These are phyloP conservation scores for Drosophila asahinai DNA, from an alignment of 1,140 invertebrate species.

Conservation along the genomic window DNA sequence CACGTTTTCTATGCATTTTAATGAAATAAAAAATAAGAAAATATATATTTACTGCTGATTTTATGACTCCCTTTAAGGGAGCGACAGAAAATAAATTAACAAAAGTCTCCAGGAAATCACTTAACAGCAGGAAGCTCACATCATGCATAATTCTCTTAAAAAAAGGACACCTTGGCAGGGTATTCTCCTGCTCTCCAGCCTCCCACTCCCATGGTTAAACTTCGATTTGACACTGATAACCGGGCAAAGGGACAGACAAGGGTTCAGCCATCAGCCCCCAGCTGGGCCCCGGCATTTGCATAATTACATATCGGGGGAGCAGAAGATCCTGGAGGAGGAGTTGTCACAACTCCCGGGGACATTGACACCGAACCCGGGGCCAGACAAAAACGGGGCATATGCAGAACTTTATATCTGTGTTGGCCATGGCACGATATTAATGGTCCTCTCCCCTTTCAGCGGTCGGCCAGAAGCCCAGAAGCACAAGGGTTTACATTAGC, in stretches of 20 bases:
- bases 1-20: neutral
- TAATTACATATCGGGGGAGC: conserved; percentile 56
- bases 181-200: conserved; percentile 12
- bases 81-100: neutral
- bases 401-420: conserved; percentile 55
- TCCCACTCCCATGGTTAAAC: conserved; percentile 38
- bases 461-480: neutral
- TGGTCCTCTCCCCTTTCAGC: conserved; percentile 57
- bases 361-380: conserved; percentile 38
- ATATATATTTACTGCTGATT: no score
- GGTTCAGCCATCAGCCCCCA: conserved; percentile 28
- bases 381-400: conserved; percentile 38
- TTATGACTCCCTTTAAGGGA: neutral
- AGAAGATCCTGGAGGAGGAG: conserved; percentile 1
- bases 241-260: conserved; percentile 42
- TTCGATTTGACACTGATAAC: conserved; percentile 72
- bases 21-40: neutral
- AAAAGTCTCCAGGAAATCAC: conserved; percentile 1
- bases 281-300: conserved; percentile 64
- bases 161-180: conserved; percentile 10
- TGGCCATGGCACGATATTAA: conserved; percentile 50
- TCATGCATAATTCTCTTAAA: neutral
- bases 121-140: neutral
- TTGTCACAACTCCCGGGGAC: conserved; percentile 25
- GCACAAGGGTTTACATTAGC: conserved; percentile 56